Conservation (phyloP, 35 echinoderm and acorn worm genomes). For the Patiria miniata region DNA sequence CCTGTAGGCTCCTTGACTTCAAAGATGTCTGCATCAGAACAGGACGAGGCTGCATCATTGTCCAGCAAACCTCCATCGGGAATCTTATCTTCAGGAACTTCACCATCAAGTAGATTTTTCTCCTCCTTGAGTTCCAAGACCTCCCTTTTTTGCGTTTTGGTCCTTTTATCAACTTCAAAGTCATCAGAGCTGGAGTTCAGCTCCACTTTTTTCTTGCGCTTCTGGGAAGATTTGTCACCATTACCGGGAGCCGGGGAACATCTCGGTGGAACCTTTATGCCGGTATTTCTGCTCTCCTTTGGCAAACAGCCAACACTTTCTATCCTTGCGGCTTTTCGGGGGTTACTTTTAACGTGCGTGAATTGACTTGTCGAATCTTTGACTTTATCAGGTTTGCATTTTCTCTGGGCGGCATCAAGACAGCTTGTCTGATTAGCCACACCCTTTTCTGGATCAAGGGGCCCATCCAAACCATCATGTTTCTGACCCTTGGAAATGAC, state of each 20-base stretch:
- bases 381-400: too few relatives aligned
- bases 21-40: not conserved
- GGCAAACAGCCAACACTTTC: too few relatives aligned
- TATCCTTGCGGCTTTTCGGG: too few relatives aligned
- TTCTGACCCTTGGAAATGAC: not conserved
- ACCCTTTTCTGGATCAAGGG: not conserved
- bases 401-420: too few relatives aligned
- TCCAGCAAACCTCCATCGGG: not conserved
- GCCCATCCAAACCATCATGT: not conserved
- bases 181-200: not conserved
- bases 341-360: too few relatives aligned
- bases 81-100: too few relatives aligned
- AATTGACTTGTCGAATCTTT: too few relatives aligned
- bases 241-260: too few relatives aligned
- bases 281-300: too few relatives aligned
- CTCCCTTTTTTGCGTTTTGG: not conserved
- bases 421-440: not conserved
- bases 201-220: slow-evolving; percentile 1
- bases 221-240: not conserved
- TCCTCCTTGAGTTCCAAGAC: not conserved
- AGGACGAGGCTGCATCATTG: not conserved
- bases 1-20: not conserved
- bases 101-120: too few relatives aligned
- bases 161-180: slow-evolving; percentile 7
- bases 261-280: too few relatives aligned